Evolutionary conservation across 23 tunicate species (phyloP).

Genomic region (Trididemnum nubilum): DNA sequence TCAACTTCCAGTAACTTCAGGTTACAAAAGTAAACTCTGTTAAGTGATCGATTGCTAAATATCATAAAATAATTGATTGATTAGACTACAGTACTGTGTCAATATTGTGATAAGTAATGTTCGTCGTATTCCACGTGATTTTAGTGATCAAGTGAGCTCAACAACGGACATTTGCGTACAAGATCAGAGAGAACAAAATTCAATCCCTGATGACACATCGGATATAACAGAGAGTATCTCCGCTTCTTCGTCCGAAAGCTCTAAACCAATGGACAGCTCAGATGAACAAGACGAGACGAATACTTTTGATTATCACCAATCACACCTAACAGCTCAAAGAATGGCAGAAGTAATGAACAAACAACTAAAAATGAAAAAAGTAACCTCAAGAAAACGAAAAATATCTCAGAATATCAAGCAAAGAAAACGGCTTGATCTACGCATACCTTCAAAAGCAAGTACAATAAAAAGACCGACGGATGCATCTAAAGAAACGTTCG

Average conservation of each 20-base stretch:
- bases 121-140: no score
- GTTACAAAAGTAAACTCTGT: no score
- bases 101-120: no score
- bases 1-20: no score
- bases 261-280: constrained; percentile 64
- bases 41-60: no score
- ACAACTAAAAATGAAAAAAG: neutral
- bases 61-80: no score
- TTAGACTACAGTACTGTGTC: no score
- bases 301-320: constrained; percentile 5
- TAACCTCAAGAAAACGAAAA: neutral
- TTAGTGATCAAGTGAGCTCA: constrained; percentile 35
- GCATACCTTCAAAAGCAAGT: no score
- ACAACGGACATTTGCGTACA: constrained; percentile 6
- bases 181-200: neutral
- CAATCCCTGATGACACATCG: neutral
- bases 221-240: constrained; percentile 24
- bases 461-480: neutral
- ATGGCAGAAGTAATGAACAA: neutral
- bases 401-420: neutral
- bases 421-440: neutral
- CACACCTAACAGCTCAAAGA: neutral
- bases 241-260: constrained; percentile 51
- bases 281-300: neutral
- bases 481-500: neutral